phyloP scores from a whole-genome alignment of 2,888 invertebrate species.

The Parnassius mnemosyne region DNA sequence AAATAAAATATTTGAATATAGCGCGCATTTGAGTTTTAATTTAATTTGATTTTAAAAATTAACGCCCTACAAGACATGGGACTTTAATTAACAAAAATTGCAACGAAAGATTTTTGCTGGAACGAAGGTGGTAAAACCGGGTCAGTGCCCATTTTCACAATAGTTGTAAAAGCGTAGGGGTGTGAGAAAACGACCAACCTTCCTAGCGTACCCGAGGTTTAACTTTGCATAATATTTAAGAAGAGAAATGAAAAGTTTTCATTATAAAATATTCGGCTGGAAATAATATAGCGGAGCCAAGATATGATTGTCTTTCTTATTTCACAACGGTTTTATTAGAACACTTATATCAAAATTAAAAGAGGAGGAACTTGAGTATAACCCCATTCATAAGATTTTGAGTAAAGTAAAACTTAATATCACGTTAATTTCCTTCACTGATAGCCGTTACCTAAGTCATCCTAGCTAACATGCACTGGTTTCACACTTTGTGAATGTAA shows the following conservation, averaged over 20 bases:
- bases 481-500: no score
- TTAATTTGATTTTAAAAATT: background rate
- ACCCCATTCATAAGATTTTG: no score
- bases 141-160: slow-evolving; percentile 42
- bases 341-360: background rate
- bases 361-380: no score
- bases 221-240: slow-evolving; percentile 68
- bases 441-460: no score
- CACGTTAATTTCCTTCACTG: no score
- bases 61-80: background rate
- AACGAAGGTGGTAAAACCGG: slow-evolving; percentile 36
- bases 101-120: slow-evolving; percentile 41
- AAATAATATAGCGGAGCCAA: slow-evolving; percentile 63
- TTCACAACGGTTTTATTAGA: slow-evolving; percentile 1
- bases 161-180: background rate
- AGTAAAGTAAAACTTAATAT: no score
- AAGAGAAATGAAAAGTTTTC: slow-evolving; percentile 59
- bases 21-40: no score
- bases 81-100: slow-evolving; percentile 17
- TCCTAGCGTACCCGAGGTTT: slow-evolving; percentile 53
- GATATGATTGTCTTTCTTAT: slow-evolving; percentile 28
- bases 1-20: no score
- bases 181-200: slow-evolving; percentile 59
- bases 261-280: slow-evolving; percentile 58
- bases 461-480: no score